phyloP scores from a whole-genome alignment of 2,797 vertebrate species.

The Champsocephalus gunnari region DNA sequence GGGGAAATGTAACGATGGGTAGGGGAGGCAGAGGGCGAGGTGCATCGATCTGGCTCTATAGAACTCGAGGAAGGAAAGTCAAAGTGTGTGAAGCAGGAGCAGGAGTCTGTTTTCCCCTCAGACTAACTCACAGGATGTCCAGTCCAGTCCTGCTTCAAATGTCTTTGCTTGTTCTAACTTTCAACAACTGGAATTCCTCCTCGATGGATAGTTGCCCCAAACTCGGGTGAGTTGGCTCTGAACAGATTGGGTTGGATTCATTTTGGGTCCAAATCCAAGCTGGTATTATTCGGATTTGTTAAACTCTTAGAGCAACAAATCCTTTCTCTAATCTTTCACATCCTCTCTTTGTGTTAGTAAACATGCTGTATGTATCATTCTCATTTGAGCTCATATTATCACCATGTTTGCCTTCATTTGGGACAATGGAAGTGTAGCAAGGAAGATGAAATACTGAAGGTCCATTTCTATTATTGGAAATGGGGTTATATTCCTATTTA shows the following conservation, averaged over 20 bases:
- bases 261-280: not conserved
- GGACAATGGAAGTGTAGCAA: not conserved
- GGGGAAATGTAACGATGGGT: slow-evolving; percentile 9
- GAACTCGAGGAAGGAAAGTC: slow-evolving; percentile 21
- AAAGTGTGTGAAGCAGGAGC: not conserved
- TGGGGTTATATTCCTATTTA: too few relatives aligned
- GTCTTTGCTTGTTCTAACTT: not conserved
- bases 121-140: not conserved
- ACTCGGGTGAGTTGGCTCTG: too few relatives aligned
- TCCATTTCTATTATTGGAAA: too few relatives aligned
- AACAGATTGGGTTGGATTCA: not conserved
- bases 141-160: not conserved
- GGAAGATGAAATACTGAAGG: not conserved
- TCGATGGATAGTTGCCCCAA: too few relatives aligned
- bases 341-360: not conserved
- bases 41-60: slow-evolving; percentile 22
- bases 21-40: not conserved
- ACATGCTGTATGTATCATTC: not conserved
- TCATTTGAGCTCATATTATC: not conserved
- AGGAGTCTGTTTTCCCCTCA: not conserved
- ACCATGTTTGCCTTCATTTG: not conserved
- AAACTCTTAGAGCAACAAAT: slow-evolving; percentile 6
- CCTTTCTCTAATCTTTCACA: not conserved
- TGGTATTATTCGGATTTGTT: slow-evolving; percentile 10
- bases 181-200: not conserved